phyloP scores from a whole-genome alignment of 2,113 vertebrate species.

The Heptranchias perlo region DNA sequence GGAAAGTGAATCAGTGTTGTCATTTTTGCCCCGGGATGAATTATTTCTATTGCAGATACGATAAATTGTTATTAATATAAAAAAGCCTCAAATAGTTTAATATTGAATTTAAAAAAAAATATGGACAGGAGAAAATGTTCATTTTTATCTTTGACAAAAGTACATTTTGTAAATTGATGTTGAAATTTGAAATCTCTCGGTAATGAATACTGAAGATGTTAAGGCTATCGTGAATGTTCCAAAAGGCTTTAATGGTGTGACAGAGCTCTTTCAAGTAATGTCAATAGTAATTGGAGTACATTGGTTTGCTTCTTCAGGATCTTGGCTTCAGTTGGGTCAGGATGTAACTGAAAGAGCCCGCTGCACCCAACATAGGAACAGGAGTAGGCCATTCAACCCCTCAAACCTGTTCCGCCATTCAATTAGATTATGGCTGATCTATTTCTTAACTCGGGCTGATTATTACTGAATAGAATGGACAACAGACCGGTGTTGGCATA shows the following conservation, averaged over 20 bases:
- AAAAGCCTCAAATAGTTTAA: background rate
- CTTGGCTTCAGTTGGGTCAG: background rate
- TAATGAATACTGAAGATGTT: background rate
- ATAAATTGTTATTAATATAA: background rate
- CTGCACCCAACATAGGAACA: background rate
- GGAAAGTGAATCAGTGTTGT: background rate
- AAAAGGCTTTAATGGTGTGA: background rate
- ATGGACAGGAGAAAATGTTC: background rate
- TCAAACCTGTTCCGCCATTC: background rate
- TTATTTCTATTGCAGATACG: background rate
- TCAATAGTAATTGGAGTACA: background rate
- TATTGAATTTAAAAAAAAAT: too few relatives aligned
- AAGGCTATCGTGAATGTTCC: background rate
- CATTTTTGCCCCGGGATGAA: background rate
- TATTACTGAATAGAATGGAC: too few relatives aligned
- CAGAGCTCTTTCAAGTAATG: background rate
- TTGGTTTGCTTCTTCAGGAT: background rate
- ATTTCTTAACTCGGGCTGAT: background rate
- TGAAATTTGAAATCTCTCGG: background rate
- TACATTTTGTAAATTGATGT: background rate
- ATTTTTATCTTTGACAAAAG: background rate
- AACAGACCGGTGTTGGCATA: background rate
- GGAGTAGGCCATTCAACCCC: too few relatives aligned
- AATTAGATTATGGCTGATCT: background rate
- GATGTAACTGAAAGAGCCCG: background rate